Evolutionary conservation across 2,797 vertebrate species (phyloP).

Genomic region (Pogonophryne albipinna): DNA sequence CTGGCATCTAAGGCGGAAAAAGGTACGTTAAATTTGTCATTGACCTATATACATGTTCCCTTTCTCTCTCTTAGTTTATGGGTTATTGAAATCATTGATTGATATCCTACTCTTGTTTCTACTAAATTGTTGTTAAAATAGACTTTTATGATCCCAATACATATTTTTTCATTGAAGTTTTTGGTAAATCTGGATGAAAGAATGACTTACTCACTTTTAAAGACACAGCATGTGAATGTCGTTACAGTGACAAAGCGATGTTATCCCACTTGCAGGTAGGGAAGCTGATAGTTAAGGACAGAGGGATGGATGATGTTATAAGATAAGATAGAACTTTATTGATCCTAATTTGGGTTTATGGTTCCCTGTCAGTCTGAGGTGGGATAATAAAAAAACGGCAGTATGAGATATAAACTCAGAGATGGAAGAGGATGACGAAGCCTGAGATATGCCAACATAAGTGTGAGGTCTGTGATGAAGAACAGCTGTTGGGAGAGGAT

Average conservation of each 20-base stretch:
- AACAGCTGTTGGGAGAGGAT: slow-evolving; percentile 42
- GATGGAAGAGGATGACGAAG: slow-evolving; percentile 23
- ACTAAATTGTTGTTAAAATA: slow-evolving; percentile 28
- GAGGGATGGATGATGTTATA: slow-evolving; percentile 36
- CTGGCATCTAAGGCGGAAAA: neutral
- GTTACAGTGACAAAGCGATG: slow-evolving; percentile 41
- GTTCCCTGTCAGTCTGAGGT: neutral
- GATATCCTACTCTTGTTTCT: slow-evolving; percentile 18
- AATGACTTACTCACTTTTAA: slow-evolving; percentile 24
- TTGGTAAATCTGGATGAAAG: slow-evolving; percentile 12
- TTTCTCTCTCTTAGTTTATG: neutral
- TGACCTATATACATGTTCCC: neutral
- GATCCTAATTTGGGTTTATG: neutral
- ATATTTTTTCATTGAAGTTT: slow-evolving; percentile 21
- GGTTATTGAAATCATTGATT: slow-evolving; percentile 21
- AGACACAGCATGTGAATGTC: slow-evolving; percentile 29
- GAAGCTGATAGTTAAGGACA: slow-evolving; percentile 46
- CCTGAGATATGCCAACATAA: slow-evolving; percentile 24
- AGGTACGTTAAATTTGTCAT: neutral
- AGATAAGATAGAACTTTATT: too few relatives aligned
- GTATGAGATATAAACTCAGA: slow-evolving; percentile 13
- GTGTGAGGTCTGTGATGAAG: slow-evolving; percentile 30
- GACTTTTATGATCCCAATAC: slow-evolving; percentile 27
- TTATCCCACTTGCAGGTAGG: slow-evolving; percentile 24
- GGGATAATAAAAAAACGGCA: slow-evolving; percentile 18